A percentile compares a stretch with the other conserved stretches of the same genome.
phyloP scores from a whole-genome alignment of 23 tunicate species.

The Botrylloides violaceus region DNA sequence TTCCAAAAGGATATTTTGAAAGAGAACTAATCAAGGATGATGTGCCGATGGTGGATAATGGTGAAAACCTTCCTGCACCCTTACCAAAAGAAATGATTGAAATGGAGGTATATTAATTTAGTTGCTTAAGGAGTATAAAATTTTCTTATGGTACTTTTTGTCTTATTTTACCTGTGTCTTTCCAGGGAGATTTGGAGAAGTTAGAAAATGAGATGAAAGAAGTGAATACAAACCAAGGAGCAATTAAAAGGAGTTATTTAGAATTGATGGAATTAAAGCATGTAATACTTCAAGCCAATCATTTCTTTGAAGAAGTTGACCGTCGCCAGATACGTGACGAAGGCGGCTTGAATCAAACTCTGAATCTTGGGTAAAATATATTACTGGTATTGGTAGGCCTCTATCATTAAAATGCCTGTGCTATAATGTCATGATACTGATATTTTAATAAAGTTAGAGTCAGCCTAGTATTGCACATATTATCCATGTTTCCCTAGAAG shows the following conservation, averaged over 20 bases:
- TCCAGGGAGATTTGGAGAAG: conserved; percentile 53
- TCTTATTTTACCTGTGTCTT: background rate
- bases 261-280: conserved; percentile 78
- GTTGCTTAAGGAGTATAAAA: too few relatives aligned
- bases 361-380: conserved; percentile 72
- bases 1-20: conserved; percentile 52
- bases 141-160: too few relatives aligned
- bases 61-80: conserved; percentile 87
- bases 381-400: too few relatives aligned
- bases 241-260: conserved; percentile 42
- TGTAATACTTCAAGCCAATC: conserved; percentile 45
- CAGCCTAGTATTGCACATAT: background rate
- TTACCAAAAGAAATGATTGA: conserved; percentile 80
- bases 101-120: conserved; percentile 44
- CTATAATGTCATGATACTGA: too few relatives aligned
- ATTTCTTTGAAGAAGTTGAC: conserved; percentile 65
- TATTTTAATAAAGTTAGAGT: background rate
- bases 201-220: conserved; percentile 62
- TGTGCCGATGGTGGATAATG: conserved; percentile 67
- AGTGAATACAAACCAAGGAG: conserved; percentile 58
- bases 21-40: conserved; percentile 73
- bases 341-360: conserved; percentile 6
- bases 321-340: background rate
- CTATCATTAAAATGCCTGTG: too few relatives aligned
- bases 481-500: too few relatives aligned